Conservation (phyloP, 2,888 invertebrate genomes). For the Xylocampa areola region DNA sequence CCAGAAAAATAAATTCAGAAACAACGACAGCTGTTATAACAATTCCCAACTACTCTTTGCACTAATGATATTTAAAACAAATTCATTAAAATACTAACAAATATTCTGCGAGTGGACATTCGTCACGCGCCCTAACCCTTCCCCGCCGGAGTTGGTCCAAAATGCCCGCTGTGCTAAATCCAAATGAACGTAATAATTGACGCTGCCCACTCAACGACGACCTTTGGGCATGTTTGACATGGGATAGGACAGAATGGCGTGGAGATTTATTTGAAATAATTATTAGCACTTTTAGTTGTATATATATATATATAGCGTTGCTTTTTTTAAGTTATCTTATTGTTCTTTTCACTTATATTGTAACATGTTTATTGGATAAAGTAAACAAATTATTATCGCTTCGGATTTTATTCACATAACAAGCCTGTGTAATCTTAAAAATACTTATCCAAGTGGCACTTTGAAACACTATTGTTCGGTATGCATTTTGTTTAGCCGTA, state of each 20-base stretch:
- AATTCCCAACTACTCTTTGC: background rate
- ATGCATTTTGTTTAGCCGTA: no score
- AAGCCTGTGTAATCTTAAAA: no score
- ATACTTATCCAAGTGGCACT: no score
- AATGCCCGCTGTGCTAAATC: conserved; percentile 83
- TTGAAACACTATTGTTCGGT: no score
- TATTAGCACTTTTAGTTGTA: background rate
- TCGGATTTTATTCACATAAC: no score
- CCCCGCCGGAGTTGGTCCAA: conserved; percentile 69
- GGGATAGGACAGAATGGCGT: conserved; percentile 55
- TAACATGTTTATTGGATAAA: no score
- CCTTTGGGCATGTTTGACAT: conserved; percentile 65
- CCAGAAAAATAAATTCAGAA: no score
- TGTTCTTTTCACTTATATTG: no score
- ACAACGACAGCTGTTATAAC: background rate
- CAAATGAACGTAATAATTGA: conserved; percentile 89
- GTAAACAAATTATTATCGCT: no score
- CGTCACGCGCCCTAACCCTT: conserved; percentile 83
- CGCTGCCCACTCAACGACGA: conserved; percentile 71
- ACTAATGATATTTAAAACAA: conserved; percentile 59
- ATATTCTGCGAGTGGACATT: conserved; percentile 76
- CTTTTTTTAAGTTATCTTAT: no score
- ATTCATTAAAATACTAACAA: conserved; percentile 76
- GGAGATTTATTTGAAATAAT: conserved; percentile 53
- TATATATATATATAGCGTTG: no score